Percentiles rank a stretch among this genome's conserved stretches.
Conservation (phyloP, 2,113 vertebrate species). For the Oncorhynchus mykiss region DNA sequence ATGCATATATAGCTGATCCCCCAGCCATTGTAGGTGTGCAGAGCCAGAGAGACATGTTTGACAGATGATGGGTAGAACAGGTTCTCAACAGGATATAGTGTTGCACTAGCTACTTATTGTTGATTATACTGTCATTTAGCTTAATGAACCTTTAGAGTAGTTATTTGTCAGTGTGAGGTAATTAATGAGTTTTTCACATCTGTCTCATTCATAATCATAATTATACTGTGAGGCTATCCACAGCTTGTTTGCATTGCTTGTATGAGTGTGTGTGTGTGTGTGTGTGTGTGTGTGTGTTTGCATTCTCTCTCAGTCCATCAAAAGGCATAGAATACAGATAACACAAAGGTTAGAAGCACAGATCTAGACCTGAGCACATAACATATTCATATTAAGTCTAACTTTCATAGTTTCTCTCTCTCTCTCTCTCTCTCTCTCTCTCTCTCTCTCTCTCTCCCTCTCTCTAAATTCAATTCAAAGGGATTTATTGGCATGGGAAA, state of each 20-base stretch:
- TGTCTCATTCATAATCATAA: slow-evolving; percentile 19
- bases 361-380: slow-evolving; percentile 39
- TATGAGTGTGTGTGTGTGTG: too few species aligned
- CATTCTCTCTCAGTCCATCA: slow-evolving; percentile 35
- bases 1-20: too few species aligned
- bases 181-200: slow-evolving; percentile 17
- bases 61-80: slow-evolving; percentile 19
- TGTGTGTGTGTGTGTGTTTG: too few species aligned
- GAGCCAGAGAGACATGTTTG: slow-evolving; percentile 5
- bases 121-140: slow-evolving; percentile 19
- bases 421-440: slow-evolving; percentile 3
- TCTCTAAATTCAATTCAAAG: too few species aligned
- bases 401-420: slow-evolving; percentile 22
- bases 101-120: slow-evolving; percentile 24
- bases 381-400: slow-evolving; percentile 44
- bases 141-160: slow-evolving; percentile 33
- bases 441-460: too few species aligned
- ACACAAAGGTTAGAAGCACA: slow-evolving; percentile 37
- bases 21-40: too few species aligned
- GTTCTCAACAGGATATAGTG: slow-evolving; percentile 20
- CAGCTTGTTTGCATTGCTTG: slow-evolving; percentile 21
- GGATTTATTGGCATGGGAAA: too few species aligned
- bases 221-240: slow-evolving; percentile 15
- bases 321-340: slow-evolving; percentile 28
- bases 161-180: slow-evolving; percentile 26